Percentiles rank a stretch among this genome's conserved stretches.
These are phyloP conservation scores for Calameuta filiformis DNA, from an alignment of 2,888 invertebrate species.

Conservation along the genomic window DNA sequence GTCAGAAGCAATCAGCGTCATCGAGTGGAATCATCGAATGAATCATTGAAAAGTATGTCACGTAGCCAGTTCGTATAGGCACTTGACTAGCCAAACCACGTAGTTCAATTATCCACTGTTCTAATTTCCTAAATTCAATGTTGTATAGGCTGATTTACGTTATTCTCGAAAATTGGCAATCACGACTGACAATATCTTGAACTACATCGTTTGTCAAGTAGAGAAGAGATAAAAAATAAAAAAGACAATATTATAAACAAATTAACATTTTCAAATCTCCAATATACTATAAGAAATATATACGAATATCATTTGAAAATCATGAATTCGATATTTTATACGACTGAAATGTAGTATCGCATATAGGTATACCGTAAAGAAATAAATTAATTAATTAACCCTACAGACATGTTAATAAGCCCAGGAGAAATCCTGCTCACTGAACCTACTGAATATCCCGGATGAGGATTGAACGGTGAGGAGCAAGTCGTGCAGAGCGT, in stretches of 20 bases:
- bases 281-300: too few species aligned
- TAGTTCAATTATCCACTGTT: conserved; percentile 42
- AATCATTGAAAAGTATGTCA: conserved; percentile 49
- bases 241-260: too few species aligned
- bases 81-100: conserved; percentile 44
- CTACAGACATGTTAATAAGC: not conserved
- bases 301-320: too few species aligned
- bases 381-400: not conserved
- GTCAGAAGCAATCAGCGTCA: not conserved
- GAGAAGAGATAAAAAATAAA: not conserved
- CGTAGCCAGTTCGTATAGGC: conserved; percentile 33
- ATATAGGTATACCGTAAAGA: not conserved
- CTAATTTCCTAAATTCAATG: conserved; percentile 47
- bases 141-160: not conserved
- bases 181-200: not conserved
- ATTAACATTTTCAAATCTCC: too few species aligned
- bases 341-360: not conserved
- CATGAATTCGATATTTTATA: not conserved
- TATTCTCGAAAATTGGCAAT: not conserved
- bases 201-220: not conserved
- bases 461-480: not conserved
- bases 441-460: not conserved
- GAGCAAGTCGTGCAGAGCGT: conserved; percentile 2
- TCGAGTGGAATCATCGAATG: conserved; percentile 12
- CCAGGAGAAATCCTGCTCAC: not conserved